phyloP scores from a whole-genome alignment of 2,888 invertebrate species.

The Tiliacea aurago region DNA sequence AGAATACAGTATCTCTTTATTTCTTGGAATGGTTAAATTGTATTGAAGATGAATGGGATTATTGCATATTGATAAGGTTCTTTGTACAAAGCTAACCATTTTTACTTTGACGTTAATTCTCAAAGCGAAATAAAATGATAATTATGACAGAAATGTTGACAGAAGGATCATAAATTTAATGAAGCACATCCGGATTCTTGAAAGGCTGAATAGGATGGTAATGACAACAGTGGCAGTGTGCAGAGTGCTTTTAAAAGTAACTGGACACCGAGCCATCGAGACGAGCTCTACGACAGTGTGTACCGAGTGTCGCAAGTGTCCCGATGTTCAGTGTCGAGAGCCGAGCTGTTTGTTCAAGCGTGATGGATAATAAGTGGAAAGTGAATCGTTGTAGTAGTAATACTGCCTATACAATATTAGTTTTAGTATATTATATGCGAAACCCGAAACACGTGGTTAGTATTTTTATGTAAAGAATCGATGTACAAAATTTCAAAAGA shows the following conservation, averaged over 20 bases:
- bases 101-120: conserved; percentile 19
- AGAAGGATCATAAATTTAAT: conserved; percentile 16
- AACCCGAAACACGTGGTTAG: too few relatives aligned
- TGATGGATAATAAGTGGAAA: conserved; percentile 58
- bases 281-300: conserved; percentile 39
- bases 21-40: conserved; percentile 12
- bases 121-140: background rate
- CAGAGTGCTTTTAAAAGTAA: conserved; percentile 60
- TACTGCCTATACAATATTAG: too few relatives aligned
- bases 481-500: too few relatives aligned
- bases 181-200: conserved; percentile 8
- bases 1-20: background rate
- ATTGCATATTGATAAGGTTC: conserved; percentile 22
- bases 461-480: too few relatives aligned
- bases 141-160: conserved; percentile 10
- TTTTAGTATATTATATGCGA: too few relatives aligned
- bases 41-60: conserved; percentile 7
- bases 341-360: conserved; percentile 33
- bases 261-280: conserved; percentile 52
- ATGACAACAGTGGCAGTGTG: conserved; percentile 32
- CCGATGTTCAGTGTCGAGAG: conserved; percentile 20
- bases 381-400: conserved; percentile 16
- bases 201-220: conserved; percentile 38
- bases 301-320: conserved; percentile 38
- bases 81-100: conserved; percentile 12